Base-by-base conservation (phyloP, 1,140 invertebrate genomes). In the Rhagoletis pomonella region DNA sequence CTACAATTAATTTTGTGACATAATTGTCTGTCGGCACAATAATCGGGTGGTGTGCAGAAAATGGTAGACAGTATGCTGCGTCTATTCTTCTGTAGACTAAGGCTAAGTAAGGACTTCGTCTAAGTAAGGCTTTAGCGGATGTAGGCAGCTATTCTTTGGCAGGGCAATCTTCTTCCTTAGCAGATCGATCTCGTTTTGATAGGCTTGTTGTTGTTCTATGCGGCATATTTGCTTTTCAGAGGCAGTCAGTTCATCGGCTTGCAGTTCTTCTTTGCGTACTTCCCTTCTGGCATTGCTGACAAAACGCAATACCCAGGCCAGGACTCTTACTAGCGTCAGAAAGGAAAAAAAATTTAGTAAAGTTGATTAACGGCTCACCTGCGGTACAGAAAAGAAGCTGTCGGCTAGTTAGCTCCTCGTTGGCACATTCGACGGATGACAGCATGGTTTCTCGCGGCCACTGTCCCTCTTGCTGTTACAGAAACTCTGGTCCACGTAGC, bases 401-500 rank as follows among this genome's bases (percentile, higher is more conserved):
- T n/a, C 19, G 19, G 6, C 9, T 29, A 42, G 67, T 39, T 3
- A 39, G 4, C 42, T 69, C 67, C 19, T 69, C 67, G 19, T 9
- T 44, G 10, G 9, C 19, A 19, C 19, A 42, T 39, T 69, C 29
- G 10, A 4, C 9, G 10, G 67, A 69, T 5, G 10, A 4, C 14
- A 69, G 19, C 3, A 47, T 29, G 58, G 58, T 9, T 65, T 44
- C 7, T 14, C 3, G 12, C 47, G 60, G 19, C 12, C 3, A 65
- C 14, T 12, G 17, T 12, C 10, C n/a, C 12, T 64, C 12, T 39
- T 39, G 17, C 58, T 58, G 4, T 19, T 44, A 4, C 9, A 90
- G 62, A 62, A 90, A 89, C n/a, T 69, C 39, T 17, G 89, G 90
- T 17, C 89, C 89, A 3, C 17, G 44, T 14, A 89, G 81, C 89